These are phyloP conservation scores for Peromyscus eremicus DNA, from an alignment of 2,797 vertebrate species.

Conservation along the genomic window DNA sequence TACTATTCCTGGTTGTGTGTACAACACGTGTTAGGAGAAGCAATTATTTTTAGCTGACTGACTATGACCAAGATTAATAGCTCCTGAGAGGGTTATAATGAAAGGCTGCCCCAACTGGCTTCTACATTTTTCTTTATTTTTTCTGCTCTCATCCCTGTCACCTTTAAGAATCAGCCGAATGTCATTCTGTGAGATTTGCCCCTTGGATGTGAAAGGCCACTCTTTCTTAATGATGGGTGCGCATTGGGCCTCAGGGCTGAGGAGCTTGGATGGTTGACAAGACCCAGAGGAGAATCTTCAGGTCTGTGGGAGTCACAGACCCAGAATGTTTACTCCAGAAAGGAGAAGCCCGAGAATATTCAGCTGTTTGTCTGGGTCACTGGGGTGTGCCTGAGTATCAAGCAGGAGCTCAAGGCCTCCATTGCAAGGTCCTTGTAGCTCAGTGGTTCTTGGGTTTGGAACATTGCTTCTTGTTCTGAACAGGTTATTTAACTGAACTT, in stretches of 20 bases:
- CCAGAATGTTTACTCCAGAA: not conserved
- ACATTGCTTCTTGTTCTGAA: conserved; percentile 19
- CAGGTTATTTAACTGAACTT: not conserved
- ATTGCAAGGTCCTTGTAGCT: not conserved
- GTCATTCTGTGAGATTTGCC: conserved; percentile 92
- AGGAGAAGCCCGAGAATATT: not conserved
- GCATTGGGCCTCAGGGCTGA: conserved; percentile 85
- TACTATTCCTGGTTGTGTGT: conserved; percentile 92
- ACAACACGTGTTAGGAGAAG: conserved; percentile 93
- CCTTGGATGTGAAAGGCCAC: conserved; percentile 85
- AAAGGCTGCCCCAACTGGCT: conserved; percentile 95
- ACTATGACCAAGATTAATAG: conserved; percentile 96
- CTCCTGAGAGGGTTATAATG: conserved; percentile 96
- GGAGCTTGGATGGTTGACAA: conserved; percentile 74
- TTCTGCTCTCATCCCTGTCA: conserved; percentile 94
- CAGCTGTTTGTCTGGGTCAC: not conserved
- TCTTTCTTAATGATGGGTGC: conserved; percentile 86
- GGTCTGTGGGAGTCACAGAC: conserved; percentile 24
- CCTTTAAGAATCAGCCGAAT: conserved; percentile 92
- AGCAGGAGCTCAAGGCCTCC: not conserved
- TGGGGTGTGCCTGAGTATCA: not conserved
- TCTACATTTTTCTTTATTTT: conserved; percentile 96
- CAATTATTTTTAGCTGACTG: conserved; percentile 95
- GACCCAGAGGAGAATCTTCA: conserved; percentile 36
- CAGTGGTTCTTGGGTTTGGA: conserved; percentile 10